Percentiles rank a stretch among this genome's conserved stretches.
Conservation (phyloP, 2,113 vertebrate species). For the Burhinus oedicnemus region DNA sequence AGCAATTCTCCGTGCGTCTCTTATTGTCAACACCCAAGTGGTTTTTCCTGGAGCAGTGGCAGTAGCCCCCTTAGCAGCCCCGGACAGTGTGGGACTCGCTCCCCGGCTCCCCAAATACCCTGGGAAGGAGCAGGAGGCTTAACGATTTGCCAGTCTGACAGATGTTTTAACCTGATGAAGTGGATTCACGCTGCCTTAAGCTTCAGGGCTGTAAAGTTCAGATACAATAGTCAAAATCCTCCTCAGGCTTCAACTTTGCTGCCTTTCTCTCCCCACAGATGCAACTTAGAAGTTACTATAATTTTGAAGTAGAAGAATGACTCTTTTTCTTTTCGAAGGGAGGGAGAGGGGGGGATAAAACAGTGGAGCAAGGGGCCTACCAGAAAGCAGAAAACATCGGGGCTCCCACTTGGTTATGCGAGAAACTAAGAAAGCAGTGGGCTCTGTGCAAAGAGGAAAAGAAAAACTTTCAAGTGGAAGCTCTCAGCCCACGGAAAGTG, state of each 20-base stretch:
- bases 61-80: background rate
- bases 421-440: background rate
- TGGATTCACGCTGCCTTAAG: conserved; percentile 17
- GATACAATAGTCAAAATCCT: conserved; percentile 32
- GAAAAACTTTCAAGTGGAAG: conserved; percentile 38
- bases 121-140: conserved; percentile 31
- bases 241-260: background rate
- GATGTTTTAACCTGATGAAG: conserved; percentile 58
- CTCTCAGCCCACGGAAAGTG: background rate
- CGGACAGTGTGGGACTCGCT: background rate
- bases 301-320: background rate
- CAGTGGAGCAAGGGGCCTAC: background rate
- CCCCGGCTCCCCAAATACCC: background rate
- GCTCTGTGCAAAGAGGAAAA: background rate
- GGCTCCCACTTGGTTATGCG: background rate
- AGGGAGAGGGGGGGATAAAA: background rate
- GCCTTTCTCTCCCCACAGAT: background rate
- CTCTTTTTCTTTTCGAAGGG: background rate
- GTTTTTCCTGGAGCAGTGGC: background rate
- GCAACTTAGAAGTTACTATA: background rate
- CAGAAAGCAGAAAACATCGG: background rate
- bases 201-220: conserved; percentile 29
- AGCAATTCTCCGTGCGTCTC: background rate
- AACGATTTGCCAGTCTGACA: conserved; percentile 38
- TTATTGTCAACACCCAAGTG: background rate